Evolutionary conservation across 2,113 vertebrate species (phyloP), one percentile per base, ranked within the genome.

Genomic region (Peucedramus taeniatus): DNA sequence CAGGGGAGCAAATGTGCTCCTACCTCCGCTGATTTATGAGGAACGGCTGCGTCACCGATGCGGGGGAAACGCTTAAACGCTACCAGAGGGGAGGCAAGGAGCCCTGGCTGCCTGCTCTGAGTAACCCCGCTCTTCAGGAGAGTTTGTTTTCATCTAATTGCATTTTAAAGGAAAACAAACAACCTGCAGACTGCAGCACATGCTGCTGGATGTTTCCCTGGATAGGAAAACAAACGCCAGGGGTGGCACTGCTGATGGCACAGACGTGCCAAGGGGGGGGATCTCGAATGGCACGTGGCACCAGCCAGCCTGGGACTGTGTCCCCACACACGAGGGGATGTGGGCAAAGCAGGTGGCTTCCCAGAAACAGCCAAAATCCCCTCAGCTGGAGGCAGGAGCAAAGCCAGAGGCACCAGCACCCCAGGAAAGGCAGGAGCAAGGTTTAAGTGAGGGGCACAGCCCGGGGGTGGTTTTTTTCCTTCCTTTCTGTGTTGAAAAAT

Each of bases 151-250:
- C 64, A 33, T 64, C 42, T 37, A 23, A 87, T 92, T 71, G 85
- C n/a, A 5, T 90, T 89, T 53, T 33, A 15, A 64, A 94, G 88
- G 85, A 74, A 94, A 96, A 92, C 82, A 95, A 96, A 66, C 79
- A 86, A 60, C 22, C 8, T 12, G 9, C 57, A 1, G 13, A 37
- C 56, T 54, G 93, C 63, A 60, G 93, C 90, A 57, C 49, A 27
- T 2, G 57, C 94, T 82, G 77, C 80, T 35, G 87, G 69, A 22
- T 16, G 71, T 9, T 24, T 8, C 1, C 13, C 61, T 81, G 3
- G 0, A 49, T 24, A 15, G 59, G 59, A 35, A 76, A 89, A 89
- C 6, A 47, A 82, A 80, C 13, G 0, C 13, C 1, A n/a, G 0
- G 27, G 3, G 44, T 76, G 69, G 47, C 54, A 39, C 11, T 0